Conservation (phyloP, 2,113 vertebrate species). For the Oenanthe oenanthe region DNA sequence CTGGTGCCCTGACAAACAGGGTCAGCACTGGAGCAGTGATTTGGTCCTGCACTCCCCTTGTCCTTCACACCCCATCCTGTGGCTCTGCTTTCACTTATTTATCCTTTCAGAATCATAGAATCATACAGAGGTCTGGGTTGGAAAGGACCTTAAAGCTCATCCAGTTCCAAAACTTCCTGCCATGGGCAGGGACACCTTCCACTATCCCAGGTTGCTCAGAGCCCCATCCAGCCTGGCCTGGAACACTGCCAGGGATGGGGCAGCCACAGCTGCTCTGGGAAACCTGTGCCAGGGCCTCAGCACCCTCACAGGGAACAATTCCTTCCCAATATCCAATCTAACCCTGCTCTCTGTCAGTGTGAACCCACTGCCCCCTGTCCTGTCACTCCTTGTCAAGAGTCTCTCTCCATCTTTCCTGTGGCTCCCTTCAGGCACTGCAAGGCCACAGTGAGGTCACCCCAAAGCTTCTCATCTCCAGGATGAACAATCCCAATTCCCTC, state of each 20-base stretch:
- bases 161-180: neutral
- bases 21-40: neutral
- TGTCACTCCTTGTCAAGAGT: neutral
- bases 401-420: neutral
- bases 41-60: neutral
- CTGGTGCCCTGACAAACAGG: neutral
- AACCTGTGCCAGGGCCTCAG: neutral
- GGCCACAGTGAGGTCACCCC: rapidly evolving
- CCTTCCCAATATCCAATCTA: rapidly evolving
- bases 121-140: neutral
- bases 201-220: rapidly evolving
- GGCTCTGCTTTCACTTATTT: neutral
- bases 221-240: neutral
- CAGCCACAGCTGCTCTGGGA: neutral
- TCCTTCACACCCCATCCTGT: neutral
- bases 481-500: neutral
- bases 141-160: neutral
- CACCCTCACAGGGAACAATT: neutral
- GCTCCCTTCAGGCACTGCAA: neutral
- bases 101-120: neutral
- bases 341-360: rapidly evolving
- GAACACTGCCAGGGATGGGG: neutral
- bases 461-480: neutral
- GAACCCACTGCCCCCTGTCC: neutral
- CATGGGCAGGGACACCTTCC: neutral